phyloP scores from a whole-genome alignment of 2,888 invertebrate species.

The Pherbina coryleti region DNA sequence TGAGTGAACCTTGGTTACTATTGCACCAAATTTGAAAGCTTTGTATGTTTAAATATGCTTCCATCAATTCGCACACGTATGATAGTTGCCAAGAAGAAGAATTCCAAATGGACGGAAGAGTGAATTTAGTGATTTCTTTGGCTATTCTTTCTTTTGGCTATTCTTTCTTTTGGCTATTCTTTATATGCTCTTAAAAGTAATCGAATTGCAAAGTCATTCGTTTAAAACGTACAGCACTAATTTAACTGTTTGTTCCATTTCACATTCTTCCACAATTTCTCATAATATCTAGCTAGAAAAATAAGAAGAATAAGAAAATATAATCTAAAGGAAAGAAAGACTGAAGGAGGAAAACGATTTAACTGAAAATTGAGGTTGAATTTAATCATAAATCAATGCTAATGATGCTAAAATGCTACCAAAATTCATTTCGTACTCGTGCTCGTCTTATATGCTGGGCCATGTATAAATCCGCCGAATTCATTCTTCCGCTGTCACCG shows the following conservation, averaged over 20 bases:
- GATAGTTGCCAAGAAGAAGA: too few relatives aligned
- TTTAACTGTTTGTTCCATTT: slow-evolving; percentile 1
- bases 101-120: too few relatives aligned
- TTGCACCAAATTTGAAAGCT: too few relatives aligned
- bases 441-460: background rate
- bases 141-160: too few relatives aligned
- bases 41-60: too few relatives aligned
- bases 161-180: too few relatives aligned
- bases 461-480: slow-evolving; percentile 3
- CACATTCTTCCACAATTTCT: slow-evolving; percentile 11
- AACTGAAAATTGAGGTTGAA: slow-evolving; percentile 67
- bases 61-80: too few relatives aligned
- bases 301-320: background rate
- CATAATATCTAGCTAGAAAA: slow-evolving; percentile 7
- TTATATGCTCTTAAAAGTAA: too few relatives aligned
- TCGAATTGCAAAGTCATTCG: too few relatives aligned
- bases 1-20: too few relatives aligned
- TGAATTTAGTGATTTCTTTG: too few relatives aligned
- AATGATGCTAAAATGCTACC: slow-evolving; percentile 67
- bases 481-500: background rate
- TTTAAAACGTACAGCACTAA: background rate
- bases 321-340: slow-evolving; percentile 37
- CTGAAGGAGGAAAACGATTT: slow-evolving; percentile 58
- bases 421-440: slow-evolving; percentile 46
- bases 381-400: slow-evolving; percentile 69